Evolutionary conservation across 2,888 invertebrate species (phyloP).

Genomic region (Campoplex capitator): DNA sequence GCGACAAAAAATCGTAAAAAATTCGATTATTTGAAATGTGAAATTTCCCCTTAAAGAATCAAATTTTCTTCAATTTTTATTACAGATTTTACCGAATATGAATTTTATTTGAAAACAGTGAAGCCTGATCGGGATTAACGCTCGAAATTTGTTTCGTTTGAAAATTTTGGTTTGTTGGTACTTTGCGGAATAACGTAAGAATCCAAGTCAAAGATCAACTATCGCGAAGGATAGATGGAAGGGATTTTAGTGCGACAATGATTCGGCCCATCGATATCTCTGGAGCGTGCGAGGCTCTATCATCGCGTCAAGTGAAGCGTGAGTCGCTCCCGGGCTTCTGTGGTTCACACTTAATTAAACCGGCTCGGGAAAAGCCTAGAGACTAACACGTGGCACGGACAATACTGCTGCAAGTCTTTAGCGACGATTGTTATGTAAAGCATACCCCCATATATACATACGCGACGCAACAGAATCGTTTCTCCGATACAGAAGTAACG

Average conservation of each 20-base stretch:
- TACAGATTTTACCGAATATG: no score
- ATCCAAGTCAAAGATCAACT: conserved; percentile 23
- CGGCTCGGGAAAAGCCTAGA: conserved; percentile 80
- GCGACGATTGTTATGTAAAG: conserved; percentile 85
- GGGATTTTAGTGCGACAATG: conserved; percentile 45
- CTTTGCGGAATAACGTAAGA: conserved; percentile 13
- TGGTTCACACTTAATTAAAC: conserved; percentile 85
- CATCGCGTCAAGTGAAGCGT: conserved; percentile 84
- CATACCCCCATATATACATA: conserved; percentile 76
- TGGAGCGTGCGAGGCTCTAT: conserved; percentile 76
- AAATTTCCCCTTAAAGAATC: no score
- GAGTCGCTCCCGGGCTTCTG: conserved; percentile 81
- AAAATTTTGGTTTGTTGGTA: not conserved
- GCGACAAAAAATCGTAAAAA: not conserved
- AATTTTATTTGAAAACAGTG: no score
- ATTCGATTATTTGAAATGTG: no score
- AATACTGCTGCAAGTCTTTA: conserved; percentile 84
- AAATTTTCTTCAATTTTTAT: no score
- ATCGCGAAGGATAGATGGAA: not conserved
- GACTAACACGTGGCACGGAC: conserved; percentile 83
- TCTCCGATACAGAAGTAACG: conserved; percentile 73
- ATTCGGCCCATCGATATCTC: conserved; percentile 66
- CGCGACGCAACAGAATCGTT: conserved; percentile 74
- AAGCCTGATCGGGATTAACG: no score
- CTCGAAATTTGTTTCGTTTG: no score